Evolutionary conservation across 2,113 vertebrate species (phyloP), one percentile per base, ranked within the genome.

Genomic region (Symphodus melops): DNA sequence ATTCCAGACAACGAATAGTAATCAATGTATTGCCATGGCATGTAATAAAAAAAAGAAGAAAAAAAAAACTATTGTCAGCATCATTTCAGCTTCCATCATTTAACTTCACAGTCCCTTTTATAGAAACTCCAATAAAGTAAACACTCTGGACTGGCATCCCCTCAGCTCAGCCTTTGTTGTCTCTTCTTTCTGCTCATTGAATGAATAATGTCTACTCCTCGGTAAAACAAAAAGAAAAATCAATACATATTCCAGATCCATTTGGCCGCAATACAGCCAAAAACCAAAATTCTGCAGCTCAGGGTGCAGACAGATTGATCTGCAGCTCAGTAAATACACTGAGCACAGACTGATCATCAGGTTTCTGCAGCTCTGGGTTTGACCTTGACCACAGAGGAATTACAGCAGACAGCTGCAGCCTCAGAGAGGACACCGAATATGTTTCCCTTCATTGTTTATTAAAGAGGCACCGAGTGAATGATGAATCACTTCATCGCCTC

Each of bases 211-310:
- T 64, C 68, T 52, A 65, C 86, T 79, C 70, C 28, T 37, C 58
- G 49, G 56, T 60, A 76, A 83, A 83, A 59, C 64, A 75, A 75
- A 63, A 42, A 75, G 72, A 63, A 42, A 25, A 72, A 89, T 91
- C 90, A 54, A 90, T 91, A 83, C 73, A 79, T 81, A 88, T 87
- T 79, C 77, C 75, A 77, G 59, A 82, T 86, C 80, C 59, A 82
- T 85, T 84, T 83, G 63, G 75, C 63, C 68, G 66, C 75, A 75
- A 77, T 75, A 76, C 79, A 80, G 81, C 71, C 23, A 6, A 58
- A 63, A 54, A 67, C 25, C 52, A 48, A 21, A 73, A 68, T 19
- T 19, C 71, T 39, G 46, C 39, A 13, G 37, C 56, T 57, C n/a
- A 12, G 46, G 71, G 64, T 62, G 77, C 68, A 84, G 77, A 77